These are phyloP conservation scores for Gymnorhina tibicen DNA, from an alignment of 2,113 vertebrate genomes.

Conservation along the genomic window DNA sequence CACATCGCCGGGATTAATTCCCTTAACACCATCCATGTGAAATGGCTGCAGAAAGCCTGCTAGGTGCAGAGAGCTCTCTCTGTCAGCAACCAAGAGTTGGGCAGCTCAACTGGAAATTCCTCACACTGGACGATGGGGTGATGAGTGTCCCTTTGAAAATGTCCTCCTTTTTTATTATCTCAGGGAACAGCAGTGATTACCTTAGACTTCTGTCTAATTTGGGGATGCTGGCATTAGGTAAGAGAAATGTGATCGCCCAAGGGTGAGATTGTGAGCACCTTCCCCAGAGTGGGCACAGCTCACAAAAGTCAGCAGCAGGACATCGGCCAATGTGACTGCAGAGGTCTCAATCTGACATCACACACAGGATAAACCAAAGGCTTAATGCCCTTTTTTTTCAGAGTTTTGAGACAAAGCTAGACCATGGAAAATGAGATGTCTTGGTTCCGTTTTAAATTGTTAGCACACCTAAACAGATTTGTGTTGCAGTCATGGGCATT, in stretches of 20 bases:
- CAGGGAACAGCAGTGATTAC: not conserved
- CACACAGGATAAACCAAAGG: not conserved
- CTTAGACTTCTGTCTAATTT: not conserved
- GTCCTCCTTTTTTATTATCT: not conserved
- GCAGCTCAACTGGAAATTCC: not conserved
- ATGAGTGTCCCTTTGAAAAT: not conserved
- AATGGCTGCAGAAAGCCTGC: not conserved
- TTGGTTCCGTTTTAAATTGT: conserved; percentile 2
- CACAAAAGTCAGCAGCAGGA: not conserved
- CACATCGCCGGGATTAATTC: not conserved
- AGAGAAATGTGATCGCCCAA: not conserved
- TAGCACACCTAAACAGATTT: conserved; percentile 62
- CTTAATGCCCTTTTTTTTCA: not conserved
- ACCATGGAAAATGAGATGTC: not conserved
- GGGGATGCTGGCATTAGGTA: not conserved
- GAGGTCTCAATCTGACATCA: not conserved
- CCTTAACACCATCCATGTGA: not conserved
- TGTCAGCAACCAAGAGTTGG: not conserved
- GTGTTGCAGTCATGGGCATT: conserved; percentile 34
- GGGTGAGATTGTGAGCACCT: not conserved
- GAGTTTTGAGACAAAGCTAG: not conserved
- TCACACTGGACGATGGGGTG: accelerated
- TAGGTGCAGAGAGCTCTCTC: not conserved
- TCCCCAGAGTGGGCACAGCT: not conserved
- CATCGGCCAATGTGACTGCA: accelerated